Conservation (phyloP, 2,888 invertebrate genomes). For the Parnassius orleans region DNA sequence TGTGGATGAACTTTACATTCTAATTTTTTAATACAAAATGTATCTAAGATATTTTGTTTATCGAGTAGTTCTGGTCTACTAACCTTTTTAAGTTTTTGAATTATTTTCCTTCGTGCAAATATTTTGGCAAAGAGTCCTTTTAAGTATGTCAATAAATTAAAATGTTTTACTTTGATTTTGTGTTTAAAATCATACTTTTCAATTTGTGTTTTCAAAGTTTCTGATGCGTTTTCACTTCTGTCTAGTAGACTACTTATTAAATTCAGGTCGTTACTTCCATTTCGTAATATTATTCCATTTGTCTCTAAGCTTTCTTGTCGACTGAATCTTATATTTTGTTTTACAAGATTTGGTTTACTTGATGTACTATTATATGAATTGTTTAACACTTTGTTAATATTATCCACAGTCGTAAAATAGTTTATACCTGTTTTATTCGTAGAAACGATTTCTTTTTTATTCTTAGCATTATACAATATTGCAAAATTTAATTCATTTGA, state of each 20-base stretch:
- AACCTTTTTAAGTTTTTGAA: conserved; percentile 26
- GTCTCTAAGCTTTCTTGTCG: background rate
- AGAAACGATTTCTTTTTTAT: conserved; percentile 2
- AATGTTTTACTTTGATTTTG: conserved; percentile 37
- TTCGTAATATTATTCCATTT: background rate
- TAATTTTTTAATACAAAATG: conserved; percentile 50
- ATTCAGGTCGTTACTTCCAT: background rate
- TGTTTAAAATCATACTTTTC: conserved; percentile 31
- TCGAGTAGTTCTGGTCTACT: conserved; percentile 28
- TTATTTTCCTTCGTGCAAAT: conserved; percentile 36
- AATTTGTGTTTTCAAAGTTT: conserved; percentile 33
- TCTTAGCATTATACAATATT: background rate
- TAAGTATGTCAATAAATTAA: conserved; percentile 46
- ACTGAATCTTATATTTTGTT: background rate
- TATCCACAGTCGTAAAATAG: conserved; percentile 1
- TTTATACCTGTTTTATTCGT: conserved; percentile 13
- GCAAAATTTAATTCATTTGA: background rate
- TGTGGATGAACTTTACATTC: conserved; percentile 44
- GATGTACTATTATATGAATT: background rate
- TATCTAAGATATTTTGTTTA: conserved; percentile 44
- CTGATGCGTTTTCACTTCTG: conserved; percentile 15
- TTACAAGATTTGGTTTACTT: too few species aligned
- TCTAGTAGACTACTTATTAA: conserved; percentile 5
- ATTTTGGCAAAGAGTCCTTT: conserved; percentile 53
- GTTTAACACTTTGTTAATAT: background rate